Base-by-base conservation (phyloP, 1,140 invertebrate genomes). In the Drosophila tsacasi region DNA sequence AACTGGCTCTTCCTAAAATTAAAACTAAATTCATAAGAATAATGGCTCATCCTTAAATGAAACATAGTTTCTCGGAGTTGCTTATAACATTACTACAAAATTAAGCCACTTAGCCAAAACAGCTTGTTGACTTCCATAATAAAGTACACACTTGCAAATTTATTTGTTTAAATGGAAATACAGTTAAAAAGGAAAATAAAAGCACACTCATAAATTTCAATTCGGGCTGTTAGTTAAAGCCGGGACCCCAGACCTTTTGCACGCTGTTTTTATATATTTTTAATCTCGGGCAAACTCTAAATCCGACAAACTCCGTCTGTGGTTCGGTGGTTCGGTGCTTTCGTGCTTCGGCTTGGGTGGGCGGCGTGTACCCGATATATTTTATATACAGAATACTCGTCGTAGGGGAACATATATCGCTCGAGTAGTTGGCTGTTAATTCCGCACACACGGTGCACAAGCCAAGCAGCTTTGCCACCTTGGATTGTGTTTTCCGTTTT, bases 381-480 rank as follows among this genome's bases (percentile, higher is more conserved):
- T 25, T 39, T 23, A 23, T 19, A 19, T n/a, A 49, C 40, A 13
- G 4, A 12, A 39, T 27, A 68, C 5, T 23, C 19, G 19, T 21
- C 19, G 32, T 37, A 55, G 13, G 13, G 37, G 30, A 17, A 21
- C 44, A 71, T 21, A 58, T 58, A 49, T 25, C 27, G 35, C 30
- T 32, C 2, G 13, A 59, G 47, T 52, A 76, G 73, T 76, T 76
- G 61, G 21, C 61, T 76, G 58, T 66, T 82, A 83, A 75, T 69
- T 54, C 66, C 54, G 73, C 66, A 72, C 64, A 81, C 75, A 62
- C 79, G 65, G 54, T 27, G n/a, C 75, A 25, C 37, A 37, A 35
- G 35, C 32, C 54, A 30, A 42, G 54, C 63, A 5, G 55, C 30
- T 46, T 66, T 19, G 17, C 25, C 49, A 52, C 57, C 59, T 62